Evolutionary conservation across 2,888 invertebrate species (phyloP).

Genomic region (Blastobasis lacticolella): DNA sequence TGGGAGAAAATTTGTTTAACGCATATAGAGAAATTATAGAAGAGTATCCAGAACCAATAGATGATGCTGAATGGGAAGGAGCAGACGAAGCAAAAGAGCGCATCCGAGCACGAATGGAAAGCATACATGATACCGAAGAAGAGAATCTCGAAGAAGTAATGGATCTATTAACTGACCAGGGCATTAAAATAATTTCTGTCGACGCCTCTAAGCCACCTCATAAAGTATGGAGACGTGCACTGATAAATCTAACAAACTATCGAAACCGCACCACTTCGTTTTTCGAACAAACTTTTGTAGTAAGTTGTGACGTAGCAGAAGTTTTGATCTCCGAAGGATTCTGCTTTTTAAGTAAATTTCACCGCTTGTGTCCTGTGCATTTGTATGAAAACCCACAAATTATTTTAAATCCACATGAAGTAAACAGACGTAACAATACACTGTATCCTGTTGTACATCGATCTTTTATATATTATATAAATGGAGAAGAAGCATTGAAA

Average conservation of each 20-base stretch:
- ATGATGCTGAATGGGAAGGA: constrained; percentile 62
- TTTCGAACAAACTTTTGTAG: constrained; percentile 73
- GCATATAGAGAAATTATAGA: constrained; percentile 48
- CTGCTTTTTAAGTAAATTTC: constrained; percentile 77
- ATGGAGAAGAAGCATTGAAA: constrained; percentile 52
- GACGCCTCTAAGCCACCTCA: constrained; percentile 45
- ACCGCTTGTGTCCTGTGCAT: constrained; percentile 78
- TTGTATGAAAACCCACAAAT: constrained; percentile 61
- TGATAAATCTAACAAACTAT: constrained; percentile 36
- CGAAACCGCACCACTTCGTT: constrained; percentile 63
- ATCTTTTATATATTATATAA: constrained; percentile 75
- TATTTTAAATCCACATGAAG: constrained; percentile 62
- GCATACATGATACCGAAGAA: constrained; percentile 54
- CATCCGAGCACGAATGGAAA: constrained; percentile 57
- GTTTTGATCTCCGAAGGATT: constrained; percentile 72
- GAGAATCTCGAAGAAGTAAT: constrained; percentile 52
- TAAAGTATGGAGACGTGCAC: constrained; percentile 36
- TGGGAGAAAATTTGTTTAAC: constrained; percentile 48
- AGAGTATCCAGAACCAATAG: constrained; percentile 62
- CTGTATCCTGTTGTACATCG: constrained; percentile 74
- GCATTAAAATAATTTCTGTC: constrained; percentile 57
- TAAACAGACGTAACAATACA: constrained; percentile 44
- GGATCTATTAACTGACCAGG: constrained; percentile 46
- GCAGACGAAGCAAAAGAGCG: constrained; percentile 57
- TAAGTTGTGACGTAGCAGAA: constrained; percentile 71